phyloP scores from a whole-genome alignment of 92 coral and sea anemone genomes.

The Diadumene lineata region DNA sequence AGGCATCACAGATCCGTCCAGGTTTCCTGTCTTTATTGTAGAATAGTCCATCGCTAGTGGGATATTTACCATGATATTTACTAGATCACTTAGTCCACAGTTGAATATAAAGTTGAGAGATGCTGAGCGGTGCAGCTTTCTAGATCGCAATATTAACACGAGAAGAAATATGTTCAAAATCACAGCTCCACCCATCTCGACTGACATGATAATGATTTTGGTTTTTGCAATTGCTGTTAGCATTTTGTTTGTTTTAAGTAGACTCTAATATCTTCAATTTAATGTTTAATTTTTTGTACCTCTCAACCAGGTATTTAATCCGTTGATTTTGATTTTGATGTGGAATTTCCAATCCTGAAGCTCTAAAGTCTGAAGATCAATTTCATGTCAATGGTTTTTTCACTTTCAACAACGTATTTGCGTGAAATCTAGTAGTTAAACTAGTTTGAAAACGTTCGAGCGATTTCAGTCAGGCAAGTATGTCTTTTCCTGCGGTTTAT shows the following conservation, averaged over 20 bases:
- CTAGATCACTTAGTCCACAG: constrained; percentile 3
- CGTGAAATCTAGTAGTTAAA: no score
- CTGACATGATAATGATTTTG: neutral
- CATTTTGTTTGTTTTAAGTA: neutral
- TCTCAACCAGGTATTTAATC: no score
- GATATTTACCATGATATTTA: neutral
- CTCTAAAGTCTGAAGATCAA: no score
- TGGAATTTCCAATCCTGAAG: no score
- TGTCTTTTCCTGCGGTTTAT: no score
- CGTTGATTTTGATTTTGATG: no score
- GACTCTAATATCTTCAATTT: no score
- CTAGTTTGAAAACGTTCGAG: no score
- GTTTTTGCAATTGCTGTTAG: neutral
- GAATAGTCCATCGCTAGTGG: constrained; percentile 7
- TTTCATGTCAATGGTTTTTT: no score
- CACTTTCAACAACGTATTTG: no score
- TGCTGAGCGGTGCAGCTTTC: neutral
- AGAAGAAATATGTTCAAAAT: constrained; percentile 9
- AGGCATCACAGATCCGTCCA: neutral
- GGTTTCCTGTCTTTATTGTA: constrained; percentile 2
- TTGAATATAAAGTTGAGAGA: constrained; percentile 12
- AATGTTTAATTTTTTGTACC: no score
- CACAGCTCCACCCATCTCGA: constrained; percentile 5
- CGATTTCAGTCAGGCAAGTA: no score
- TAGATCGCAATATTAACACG: neutral